Conservation (phyloP, 2,797 vertebrate species). For the Artibeus lituratus region DNA sequence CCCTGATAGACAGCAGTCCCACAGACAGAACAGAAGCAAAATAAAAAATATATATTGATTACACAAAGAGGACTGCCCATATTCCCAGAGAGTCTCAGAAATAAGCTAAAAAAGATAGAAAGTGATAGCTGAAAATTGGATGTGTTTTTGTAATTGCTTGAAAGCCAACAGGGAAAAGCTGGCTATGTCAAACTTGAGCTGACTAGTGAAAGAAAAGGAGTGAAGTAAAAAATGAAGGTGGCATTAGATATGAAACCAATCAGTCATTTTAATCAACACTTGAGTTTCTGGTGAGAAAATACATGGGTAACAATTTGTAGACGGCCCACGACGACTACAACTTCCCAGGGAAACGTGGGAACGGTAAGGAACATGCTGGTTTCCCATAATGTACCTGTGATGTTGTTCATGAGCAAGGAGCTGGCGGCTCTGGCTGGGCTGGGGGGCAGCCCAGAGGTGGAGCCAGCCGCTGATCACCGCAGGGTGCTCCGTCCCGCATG, state of each 20-base stretch:
- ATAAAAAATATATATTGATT: neutral
- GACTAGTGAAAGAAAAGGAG: neutral
- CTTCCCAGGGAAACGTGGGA: neutral
- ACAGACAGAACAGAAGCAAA: neutral
- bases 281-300: neutral
- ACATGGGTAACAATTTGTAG: neutral
- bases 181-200: neutral
- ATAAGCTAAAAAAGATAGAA: neutral
- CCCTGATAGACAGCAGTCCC: neutral
- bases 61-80: neutral
- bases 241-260: neutral
- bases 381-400: neutral
- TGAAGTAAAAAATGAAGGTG: neutral
- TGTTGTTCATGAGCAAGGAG: conserved; percentile 35
- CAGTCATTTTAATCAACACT: neutral
- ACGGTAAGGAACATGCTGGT: neutral
- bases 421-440: neutral
- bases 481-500: conserved; percentile 16
- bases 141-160: neutral
- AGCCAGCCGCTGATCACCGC: neutral
- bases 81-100: conserved; percentile 5
- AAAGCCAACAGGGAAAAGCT: neutral
- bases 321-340: neutral
- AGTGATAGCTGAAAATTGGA: neutral
- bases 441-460: neutral